Evolutionary conservation across 2,113 vertebrate species (phyloP).

Genomic region (Protobothrops flavoviridis): DNA sequence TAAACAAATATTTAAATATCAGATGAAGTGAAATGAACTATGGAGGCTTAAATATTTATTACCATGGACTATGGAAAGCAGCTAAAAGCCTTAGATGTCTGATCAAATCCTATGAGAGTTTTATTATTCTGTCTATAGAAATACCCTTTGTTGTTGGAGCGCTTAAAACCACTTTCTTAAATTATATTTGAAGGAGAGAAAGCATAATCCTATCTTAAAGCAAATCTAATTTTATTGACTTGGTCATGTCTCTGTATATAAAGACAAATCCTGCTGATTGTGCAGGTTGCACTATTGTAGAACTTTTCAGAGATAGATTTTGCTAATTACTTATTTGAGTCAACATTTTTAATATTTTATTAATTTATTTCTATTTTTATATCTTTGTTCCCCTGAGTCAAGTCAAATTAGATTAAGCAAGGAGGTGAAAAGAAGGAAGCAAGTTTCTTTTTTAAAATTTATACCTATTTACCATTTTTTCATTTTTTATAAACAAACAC

Average conservation of each 20-base stretch:
- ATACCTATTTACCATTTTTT: background rate
- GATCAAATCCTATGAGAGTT: background rate
- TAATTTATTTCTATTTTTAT: conserved; percentile 39
- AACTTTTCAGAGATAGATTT: background rate
- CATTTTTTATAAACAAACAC: background rate
- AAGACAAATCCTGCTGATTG: background rate
- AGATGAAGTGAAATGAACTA: rapidly evolving
- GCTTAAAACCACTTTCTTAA: background rate
- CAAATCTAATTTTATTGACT: background rate
- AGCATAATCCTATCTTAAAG: background rate
- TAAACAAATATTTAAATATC: rapidly evolving
- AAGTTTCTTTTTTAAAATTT: background rate
- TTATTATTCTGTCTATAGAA: background rate
- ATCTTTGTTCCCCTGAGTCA: conserved; percentile 32
- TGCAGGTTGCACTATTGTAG: background rate
- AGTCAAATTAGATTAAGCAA: conserved; percentile 16
- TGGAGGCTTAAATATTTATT: background rate
- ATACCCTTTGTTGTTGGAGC: background rate
- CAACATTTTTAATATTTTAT: conserved; percentile 38
- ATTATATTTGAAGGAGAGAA: background rate
- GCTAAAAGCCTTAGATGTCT: background rate
- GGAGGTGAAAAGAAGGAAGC: background rate
- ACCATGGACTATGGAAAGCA: background rate
- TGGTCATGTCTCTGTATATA: background rate
- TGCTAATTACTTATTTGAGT: conserved; percentile 25